Base-by-base conservation (phyloP, 2,888 invertebrate genomes). In the Drosophila cognata region DNA sequence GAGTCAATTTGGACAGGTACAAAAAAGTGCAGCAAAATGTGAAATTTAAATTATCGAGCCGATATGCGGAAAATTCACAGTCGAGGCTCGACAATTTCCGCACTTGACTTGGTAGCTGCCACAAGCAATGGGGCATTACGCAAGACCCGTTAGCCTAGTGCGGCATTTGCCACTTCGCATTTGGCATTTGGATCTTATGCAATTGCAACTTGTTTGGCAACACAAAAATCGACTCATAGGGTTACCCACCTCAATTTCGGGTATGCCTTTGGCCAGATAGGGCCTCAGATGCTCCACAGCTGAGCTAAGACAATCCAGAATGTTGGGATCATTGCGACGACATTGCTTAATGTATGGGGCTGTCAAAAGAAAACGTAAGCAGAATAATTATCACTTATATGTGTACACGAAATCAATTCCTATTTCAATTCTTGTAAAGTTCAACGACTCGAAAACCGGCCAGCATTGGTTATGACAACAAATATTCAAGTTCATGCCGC, bases 261-360 rank as follows among this genome's bases (percentile, higher is more conserved):
- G 94, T 67, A 96, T 95, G 36, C 95, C 96, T 28, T 90, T 92
- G 5, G 94, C 94, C 74, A 96, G 92, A 87, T 94, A 95, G 0
- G 96, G 95, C 73, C 94, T 93, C 53, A 96, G 86, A 82, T 94
- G 94, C 67, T 95, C 94, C 41, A 96, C 92, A 13, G 95, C 94
- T 7, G 92, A 92, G 58, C 93, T 94, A 56, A 96, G 94, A 77
- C 96, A 96, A 13, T 94, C 92, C 28, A 94, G 93, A 33, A 96
- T 80, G 41, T 95, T 91, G 0, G 95, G 95, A 91, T 96, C 95
- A 69, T 94, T 94, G 83, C 94, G 94, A 65, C 94, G 94, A 81
- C 96, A 96, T 91, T 95, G 96, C 85, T 95, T 95, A 56, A 96
- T 94, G 88, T 96, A 96, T 28, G 72, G 74, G 43, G 81, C 87